phyloP scores from a whole-genome alignment of 2,113 vertebrate species.

The Limnothrissa miodon region DNA sequence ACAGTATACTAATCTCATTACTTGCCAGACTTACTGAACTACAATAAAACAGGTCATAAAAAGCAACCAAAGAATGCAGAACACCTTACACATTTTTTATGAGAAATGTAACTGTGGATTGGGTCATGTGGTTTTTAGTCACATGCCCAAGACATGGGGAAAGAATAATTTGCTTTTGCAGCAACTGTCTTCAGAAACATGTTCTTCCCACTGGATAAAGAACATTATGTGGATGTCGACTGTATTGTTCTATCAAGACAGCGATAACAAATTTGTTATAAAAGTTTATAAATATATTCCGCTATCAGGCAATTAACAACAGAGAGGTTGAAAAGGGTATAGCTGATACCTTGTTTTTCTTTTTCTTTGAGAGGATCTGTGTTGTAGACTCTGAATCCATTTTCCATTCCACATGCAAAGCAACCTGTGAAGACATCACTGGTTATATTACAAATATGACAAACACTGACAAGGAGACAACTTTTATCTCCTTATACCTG shows the following conservation, averaged over 20 bases:
- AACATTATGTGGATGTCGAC: not conserved
- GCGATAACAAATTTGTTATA: no score
- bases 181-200: not conserved
- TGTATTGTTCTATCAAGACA: not conserved
- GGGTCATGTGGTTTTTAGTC: constrained; percentile 24
- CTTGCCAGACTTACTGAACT: not conserved
- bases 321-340: not conserved
- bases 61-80: not conserved
- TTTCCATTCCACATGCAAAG: constrained; percentile 99
- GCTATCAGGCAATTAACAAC: not conserved
- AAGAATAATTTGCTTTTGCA: constrained; percentile 42
- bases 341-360: constrained; percentile 92
- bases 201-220: constrained; percentile 1
- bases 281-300: not conserved
- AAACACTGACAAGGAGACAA: not conserved
- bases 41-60: not conserved
- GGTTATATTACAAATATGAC: not conserved
- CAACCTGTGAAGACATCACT: constrained; percentile 76
- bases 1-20: not conserved
- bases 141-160: constrained; percentile 34
- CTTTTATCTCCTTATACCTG: not conserved
- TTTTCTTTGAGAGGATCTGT: constrained; percentile 98
- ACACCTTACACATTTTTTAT: not conserved
- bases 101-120: not conserved
- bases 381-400: constrained; percentile 98